Base-by-base conservation (phyloP, 2,797 vertebrate species). In the Lacerta viridis region DNA sequence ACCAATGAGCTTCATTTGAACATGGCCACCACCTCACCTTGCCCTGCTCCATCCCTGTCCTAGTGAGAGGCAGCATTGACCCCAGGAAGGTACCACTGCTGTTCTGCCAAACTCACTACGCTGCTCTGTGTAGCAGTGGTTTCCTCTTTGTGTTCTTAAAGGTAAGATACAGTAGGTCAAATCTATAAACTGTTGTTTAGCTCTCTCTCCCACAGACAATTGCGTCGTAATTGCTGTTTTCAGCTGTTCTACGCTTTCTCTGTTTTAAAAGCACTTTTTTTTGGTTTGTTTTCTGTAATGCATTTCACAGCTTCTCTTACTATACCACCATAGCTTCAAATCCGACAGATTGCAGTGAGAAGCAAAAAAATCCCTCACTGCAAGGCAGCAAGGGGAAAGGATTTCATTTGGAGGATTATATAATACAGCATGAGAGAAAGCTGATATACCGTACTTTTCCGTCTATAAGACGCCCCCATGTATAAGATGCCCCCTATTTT, bases 251-350 rank as follows among this genome's bases (percentile, higher is more conserved):
- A 71, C 91, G 64, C 90, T 80, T 83, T 83, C 91, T 95, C 74
- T 83, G 20, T 69, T 92, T 93, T 92, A 92, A 93, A 89, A 39
- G n/a, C 11, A 41, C 86, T 85, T 91, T 64, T 64, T 75, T 87
- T 71, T 2, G 46, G 11, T 90, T 86, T 50, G 33, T 87, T 89
- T 85, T 64, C 20, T 64, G 61, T 85, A 64, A 87, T 27, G 83
- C 76, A 81, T 61, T 81, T 33, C 85, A 39, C 18, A 64, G 68
- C 85, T 18, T 86, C 87, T 41, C 88, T 94, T 88, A 78, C 76
- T 89, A 93, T 88, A 69, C 50, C 88, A 23, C 41, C 79, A 80
- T 93, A 81, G 75, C 93, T 89, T 90, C 93, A 91, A 94, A 71
- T 80, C 7, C 89, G 46, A 90, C 75, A 94, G 87, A 87, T 89